Percentiles rank a stretch among this genome's conserved stretches.
Evolutionary conservation across 2,888 invertebrate genomes (phyloP).

Genomic region (Chloromyia formosa): DNA sequence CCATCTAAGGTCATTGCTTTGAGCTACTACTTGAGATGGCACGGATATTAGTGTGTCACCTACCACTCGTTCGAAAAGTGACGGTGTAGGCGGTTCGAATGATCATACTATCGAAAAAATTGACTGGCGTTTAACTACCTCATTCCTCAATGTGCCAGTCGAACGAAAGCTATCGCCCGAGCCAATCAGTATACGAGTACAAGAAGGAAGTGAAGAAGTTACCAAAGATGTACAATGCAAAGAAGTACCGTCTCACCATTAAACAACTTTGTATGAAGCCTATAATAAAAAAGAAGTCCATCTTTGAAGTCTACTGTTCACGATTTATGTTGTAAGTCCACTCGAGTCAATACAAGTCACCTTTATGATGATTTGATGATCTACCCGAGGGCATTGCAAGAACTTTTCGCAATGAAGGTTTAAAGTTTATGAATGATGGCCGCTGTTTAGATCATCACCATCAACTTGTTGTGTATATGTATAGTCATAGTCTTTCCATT

Average conservation of each 20-base stretch:
- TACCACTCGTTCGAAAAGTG: not conserved
- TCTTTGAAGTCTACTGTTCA: not conserved
- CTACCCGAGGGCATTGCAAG: slow-evolving; percentile 41
- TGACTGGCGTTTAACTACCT: slow-evolving; percentile 37
- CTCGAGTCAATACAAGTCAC: slow-evolving; percentile 42
- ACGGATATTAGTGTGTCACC: slow-evolving; percentile 25
- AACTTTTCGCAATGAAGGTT: slow-evolving; percentile 18
- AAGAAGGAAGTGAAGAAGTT: slow-evolving; percentile 15
- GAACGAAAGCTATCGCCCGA: slow-evolving; percentile 14
- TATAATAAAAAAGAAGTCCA: slow-evolving; percentile 16
- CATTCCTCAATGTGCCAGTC: slow-evolving; percentile 27
- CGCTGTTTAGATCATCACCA: slow-evolving; percentile 11
- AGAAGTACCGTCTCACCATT: slow-evolving; percentile 16
- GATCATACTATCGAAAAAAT: slow-evolving; percentile 19
- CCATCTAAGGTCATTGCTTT: slow-evolving; percentile 15
- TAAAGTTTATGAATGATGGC: slow-evolving; percentile 37
- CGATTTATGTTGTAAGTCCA: slow-evolving; percentile 42
- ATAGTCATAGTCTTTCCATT: slow-evolving; percentile 14
- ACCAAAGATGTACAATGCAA: not conserved
- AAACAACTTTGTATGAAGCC: slow-evolving; percentile 31
- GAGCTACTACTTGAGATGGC: not conserved
- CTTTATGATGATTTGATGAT: slow-evolving; percentile 44
- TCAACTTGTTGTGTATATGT: not conserved
- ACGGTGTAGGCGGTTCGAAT: slow-evolving; percentile 28
- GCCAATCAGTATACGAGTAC: slow-evolving; percentile 32